Conservation (phyloP, 2,797 vertebrate species). For the Semotilus atromaculatus region DNA sequence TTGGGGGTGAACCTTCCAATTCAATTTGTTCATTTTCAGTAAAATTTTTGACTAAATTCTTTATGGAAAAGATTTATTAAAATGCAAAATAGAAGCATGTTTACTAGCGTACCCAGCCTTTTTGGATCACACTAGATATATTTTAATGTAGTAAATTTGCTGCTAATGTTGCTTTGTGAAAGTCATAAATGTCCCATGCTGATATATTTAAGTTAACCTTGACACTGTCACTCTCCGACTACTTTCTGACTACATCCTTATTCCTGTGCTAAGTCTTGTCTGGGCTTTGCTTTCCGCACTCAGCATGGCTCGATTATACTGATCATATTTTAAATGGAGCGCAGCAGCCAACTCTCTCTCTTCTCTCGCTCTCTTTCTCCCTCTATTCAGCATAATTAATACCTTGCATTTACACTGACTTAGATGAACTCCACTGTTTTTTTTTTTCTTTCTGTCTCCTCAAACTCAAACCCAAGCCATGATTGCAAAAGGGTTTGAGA, state of each 20-base stretch:
- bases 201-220: conserved; percentile 11
- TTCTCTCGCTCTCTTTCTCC: conserved; percentile 48
- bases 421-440: conserved; percentile 75
- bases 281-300: conserved; percentile 31
- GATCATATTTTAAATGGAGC: conserved; percentile 70
- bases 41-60: too few species aligned
- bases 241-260: conserved; percentile 5
- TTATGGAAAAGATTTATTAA: too few species aligned
- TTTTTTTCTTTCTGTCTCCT: conserved; percentile 45
- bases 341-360: conserved; percentile 66
- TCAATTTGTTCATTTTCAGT: neutral
- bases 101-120: neutral
- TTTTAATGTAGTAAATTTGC: neutral
- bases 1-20: neutral
- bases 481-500: conserved; percentile 75
- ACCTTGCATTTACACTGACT: conserved; percentile 80
- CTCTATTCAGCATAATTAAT: conserved; percentile 88
- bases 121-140: neutral
- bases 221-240: neutral
- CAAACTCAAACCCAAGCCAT: conserved; percentile 72
- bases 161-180: neutral
- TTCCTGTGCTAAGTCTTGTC: conserved; percentile 23
- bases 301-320: conserved; percentile 67
- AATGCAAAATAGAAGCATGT: neutral
- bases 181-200: conserved; percentile 1